Conservation (phyloP, 2,888 invertebrate species). For the Belgica antarctica region DNA sequence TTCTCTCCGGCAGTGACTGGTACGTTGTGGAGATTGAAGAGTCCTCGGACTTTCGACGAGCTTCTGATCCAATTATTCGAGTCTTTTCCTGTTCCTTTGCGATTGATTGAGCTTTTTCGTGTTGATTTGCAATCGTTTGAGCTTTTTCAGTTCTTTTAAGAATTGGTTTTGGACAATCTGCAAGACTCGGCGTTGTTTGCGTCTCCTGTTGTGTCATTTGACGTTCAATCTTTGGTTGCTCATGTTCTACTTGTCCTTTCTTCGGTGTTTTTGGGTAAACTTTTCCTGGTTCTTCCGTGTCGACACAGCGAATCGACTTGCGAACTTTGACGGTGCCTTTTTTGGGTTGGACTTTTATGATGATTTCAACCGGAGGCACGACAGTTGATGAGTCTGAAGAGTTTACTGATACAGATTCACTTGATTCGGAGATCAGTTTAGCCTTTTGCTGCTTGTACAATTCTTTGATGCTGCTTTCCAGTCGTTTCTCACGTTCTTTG, state of each 20-base stretch:
- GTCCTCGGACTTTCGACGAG: not conserved
- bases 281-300: slow-evolving; percentile 43
- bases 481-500: slow-evolving; percentile 49
- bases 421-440: not conserved
- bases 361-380: slow-evolving; percentile 49
- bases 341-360: slow-evolving; percentile 49
- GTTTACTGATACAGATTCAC: not conserved
- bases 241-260: not conserved
- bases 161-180: slow-evolving; percentile 10
- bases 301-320: slow-evolving; percentile 44
- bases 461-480: slow-evolving; percentile 48
- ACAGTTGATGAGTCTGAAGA: not conserved
- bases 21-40: slow-evolving; percentile 25
- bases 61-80: not conserved
- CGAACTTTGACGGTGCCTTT: slow-evolving; percentile 11
- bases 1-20: slow-evolving; percentile 15
- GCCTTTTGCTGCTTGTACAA: slow-evolving; percentile 46
- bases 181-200: slow-evolving; percentile 9
- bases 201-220: slow-evolving; percentile 26
- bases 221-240: slow-evolving; percentile 32
- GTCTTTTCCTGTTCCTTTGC: not conserved
- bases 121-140: not conserved
- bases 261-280: slow-evolving; percentile 43
- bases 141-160: slow-evolving; percentile 8
- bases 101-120: not conserved